A percentile compares a stretch with the other conserved stretches of the same genome.
Evolutionary conservation across 2,797 vertebrate species (phyloP).

Genomic region (Acanthornis magna): DNA sequence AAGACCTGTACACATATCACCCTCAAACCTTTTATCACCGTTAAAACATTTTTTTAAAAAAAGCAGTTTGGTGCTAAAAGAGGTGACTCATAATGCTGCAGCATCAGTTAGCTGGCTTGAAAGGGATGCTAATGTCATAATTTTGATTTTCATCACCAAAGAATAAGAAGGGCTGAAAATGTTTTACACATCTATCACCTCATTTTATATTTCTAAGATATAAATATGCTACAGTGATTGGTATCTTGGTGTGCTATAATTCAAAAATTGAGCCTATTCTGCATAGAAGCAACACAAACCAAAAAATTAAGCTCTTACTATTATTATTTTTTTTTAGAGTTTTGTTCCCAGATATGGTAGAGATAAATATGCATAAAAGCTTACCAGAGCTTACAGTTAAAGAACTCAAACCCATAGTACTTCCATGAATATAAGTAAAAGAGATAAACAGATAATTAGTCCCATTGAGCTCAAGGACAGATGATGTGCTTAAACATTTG

Average conservation of each 20-base stretch:
- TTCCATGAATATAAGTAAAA: not conserved
- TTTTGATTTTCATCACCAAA: conserved; percentile 30
- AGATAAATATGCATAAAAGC: not conserved
- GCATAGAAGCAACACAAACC: not conserved
- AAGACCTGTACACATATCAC: not conserved
- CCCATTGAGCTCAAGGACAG: not conserved
- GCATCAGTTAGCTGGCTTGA: not conserved
- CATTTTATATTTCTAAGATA: not conserved
- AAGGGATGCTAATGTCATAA: conserved; percentile 6
- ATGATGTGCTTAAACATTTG: not conserved
- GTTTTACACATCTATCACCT: not conserved
- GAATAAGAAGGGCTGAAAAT: not conserved
- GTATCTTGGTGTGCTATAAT: not conserved
- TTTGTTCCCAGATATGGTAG: not conserved
- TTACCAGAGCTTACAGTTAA: not conserved
- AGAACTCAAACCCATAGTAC: not conserved
- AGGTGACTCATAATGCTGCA: conserved; percentile 47
- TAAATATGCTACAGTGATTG: not conserved
- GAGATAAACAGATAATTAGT: not conserved
- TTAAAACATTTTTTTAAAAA: not conserved
- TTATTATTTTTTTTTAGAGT: not conserved
- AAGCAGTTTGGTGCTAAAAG: not conserved
- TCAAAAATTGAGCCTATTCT: not conserved
- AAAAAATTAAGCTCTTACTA: not conserved
- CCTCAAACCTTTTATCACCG: not conserved